phyloP scores from a whole-genome alignment of 2,113 vertebrate species.

The Pelvicachromis taeniatus region DNA sequence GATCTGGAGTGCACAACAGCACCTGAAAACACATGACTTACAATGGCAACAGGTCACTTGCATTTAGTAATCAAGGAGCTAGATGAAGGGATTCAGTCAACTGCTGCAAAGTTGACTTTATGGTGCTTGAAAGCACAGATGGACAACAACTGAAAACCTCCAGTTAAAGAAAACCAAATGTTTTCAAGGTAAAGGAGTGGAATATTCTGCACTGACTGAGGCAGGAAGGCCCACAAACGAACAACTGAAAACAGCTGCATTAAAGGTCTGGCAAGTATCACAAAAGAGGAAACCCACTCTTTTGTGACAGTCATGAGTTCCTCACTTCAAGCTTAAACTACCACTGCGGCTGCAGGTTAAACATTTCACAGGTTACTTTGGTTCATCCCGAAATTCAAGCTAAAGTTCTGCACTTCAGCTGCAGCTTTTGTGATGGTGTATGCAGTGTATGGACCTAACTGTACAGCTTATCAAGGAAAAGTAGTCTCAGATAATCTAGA shows the following conservation, averaged over 20 bases:
- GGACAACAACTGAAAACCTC: rapidly evolving
- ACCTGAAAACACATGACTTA: background rate
- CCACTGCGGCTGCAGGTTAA: background rate
- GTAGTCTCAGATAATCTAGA: background rate
- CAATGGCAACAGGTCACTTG: background rate
- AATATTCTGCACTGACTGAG: background rate
- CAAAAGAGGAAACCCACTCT: background rate
- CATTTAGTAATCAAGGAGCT: background rate
- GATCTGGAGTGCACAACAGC: background rate
- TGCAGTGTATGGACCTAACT: background rate
- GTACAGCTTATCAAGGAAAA: background rate
- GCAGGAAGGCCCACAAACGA: background rate
- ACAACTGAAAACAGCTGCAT: background rate
- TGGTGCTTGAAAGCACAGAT: background rate
- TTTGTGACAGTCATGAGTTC: background rate
- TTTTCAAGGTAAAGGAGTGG: background rate
- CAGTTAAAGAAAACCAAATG: background rate
- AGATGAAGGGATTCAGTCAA: background rate
- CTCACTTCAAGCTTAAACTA: background rate
- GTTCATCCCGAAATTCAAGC: background rate
- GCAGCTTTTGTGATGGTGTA: background rate
- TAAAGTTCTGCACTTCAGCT: background rate
- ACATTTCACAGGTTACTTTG: background rate
- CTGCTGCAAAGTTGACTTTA: background rate
- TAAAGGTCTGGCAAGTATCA: background rate